phyloP scores from a whole-genome alignment of 2,797 vertebrate species.

The Hyperoplus lanceolatus region DNA sequence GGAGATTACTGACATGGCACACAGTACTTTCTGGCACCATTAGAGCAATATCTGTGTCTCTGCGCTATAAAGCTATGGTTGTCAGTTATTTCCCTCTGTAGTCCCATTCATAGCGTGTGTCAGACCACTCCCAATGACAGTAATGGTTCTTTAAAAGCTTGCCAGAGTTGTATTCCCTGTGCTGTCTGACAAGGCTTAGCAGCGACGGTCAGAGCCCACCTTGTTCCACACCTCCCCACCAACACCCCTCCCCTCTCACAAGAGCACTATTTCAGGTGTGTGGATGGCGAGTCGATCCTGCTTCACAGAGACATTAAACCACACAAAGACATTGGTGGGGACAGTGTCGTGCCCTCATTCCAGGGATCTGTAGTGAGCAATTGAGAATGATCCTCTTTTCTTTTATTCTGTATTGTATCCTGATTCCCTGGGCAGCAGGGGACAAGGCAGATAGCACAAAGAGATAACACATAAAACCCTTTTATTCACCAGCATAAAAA shows the following conservation, averaged over 20 bases:
- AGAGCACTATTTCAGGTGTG: conserved; percentile 49
- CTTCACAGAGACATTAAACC: conserved; percentile 61
- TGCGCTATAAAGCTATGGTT: conserved; percentile 49
- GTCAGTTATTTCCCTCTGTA: conserved; percentile 61
- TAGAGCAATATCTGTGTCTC: conserved; percentile 53
- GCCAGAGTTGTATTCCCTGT: conserved; percentile 64
- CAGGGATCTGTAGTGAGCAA: conserved; percentile 51
- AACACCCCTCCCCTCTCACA: conserved; percentile 25
- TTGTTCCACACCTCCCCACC: conserved; percentile 38
- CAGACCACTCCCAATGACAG: conserved; percentile 64
- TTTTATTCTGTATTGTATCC: conserved; percentile 52
- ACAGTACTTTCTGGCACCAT: conserved; percentile 53
- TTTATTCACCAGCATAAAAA: conserved; percentile 68
- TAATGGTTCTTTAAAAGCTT: conserved; percentile 78
- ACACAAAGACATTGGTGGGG: conserved; percentile 56
- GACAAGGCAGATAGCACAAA: conserved; percentile 47
- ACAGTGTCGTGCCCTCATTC: conserved; percentile 63
- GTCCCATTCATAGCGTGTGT: conserved; percentile 55
- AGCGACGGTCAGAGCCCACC: conserved; percentile 49
- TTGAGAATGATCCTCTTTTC: conserved; percentile 53
- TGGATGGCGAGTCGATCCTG: conserved; percentile 47
- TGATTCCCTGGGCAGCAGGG: conserved; percentile 41
- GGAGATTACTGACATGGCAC: conserved; percentile 47
- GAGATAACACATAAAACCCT: conserved; percentile 59
- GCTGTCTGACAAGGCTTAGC: conserved; percentile 66